Evolutionary conservation across 2,113 vertebrate species (phyloP).

Genomic region (Cheilinus undulatus): DNA sequence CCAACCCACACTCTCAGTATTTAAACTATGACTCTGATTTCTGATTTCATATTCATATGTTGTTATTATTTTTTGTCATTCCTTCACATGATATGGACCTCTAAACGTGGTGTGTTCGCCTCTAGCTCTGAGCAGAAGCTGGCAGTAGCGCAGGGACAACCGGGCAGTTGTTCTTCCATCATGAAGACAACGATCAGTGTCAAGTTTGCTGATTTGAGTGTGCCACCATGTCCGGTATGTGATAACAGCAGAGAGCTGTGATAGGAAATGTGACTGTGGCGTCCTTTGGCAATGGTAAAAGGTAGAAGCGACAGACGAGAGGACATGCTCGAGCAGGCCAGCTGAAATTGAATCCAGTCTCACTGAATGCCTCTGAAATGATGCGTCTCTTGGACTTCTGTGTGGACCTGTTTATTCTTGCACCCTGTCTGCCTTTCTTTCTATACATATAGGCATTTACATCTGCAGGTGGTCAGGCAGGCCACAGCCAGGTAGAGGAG

Average conservation of each 20-base stretch:
- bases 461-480: slow-evolving; percentile 28
- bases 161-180: slow-evolving; percentile 28
- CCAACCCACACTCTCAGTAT: not conserved
- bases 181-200: slow-evolving; percentile 38
- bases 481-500: not conserved
- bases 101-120: not conserved
- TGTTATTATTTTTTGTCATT: not conserved
- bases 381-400: slow-evolving; percentile 62
- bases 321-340: slow-evolving; percentile 56
- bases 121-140: not conserved
- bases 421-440: slow-evolving; percentile 42
- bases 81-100: slow-evolving; percentile 1
- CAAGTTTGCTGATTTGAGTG: slow-evolving; percentile 45
- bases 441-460: slow-evolving; percentile 40
- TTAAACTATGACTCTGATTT: not conserved
- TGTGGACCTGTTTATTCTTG: slow-evolving; percentile 61
- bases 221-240: slow-evolving; percentile 36
- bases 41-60: slow-evolving; percentile 6
- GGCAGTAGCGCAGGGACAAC: not conserved
- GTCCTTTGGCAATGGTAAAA: slow-evolving; percentile 47
- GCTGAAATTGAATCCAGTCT: slow-evolving; percentile 76
- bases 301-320: slow-evolving; percentile 65
- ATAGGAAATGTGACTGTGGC: slow-evolving; percentile 40
- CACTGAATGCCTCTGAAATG: slow-evolving; percentile 70
- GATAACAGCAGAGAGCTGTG: slow-evolving; percentile 25